Base-by-base conservation (phyloP, 2,888 invertebrate genomes). In the Pristionchus maxplancki region DNA sequence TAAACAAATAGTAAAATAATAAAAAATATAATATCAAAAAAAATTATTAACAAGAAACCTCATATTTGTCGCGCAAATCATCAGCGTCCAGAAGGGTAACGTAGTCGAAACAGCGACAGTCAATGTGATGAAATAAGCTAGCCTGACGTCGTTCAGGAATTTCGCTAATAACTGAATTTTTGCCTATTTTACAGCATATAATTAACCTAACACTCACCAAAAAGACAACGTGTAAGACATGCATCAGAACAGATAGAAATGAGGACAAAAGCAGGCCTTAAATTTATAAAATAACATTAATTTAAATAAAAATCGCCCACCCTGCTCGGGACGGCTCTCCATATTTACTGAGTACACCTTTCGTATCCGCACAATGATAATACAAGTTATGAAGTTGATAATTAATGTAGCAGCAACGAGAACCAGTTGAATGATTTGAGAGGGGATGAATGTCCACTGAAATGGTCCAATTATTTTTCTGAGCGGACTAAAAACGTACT, bases 11-110 rank as follows among this genome's bases (percentile, higher is more conserved):
- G 8, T 64, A n/a, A 9, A 64, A 15, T 64, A 5, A 8, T 28
- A 9, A 17, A 1, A 34, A 17, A 31, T 20, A 31, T 1, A 15
- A 5, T 31, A 31, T 28, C 64, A 31, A 28, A 11, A 15, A 9
- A 28, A 15, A 8, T 11, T 6, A 64, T 64, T 64, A 8, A 1
- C 15, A 28, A 17, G 31, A 13, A 34, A 67, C 74, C 74, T 74
- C 74, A 74, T 40, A 20, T 5, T 24, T 28, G 1, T 28, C 37
- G 74, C 74, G 11, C 37, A 74, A 20, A 40, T 31, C 20, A 74
- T 74, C 74, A 40, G 37, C 0, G 74, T 74, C 74, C 74, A 74
- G 74, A 74, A 74, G 74, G 74, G 74, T 4, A 74, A 40, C 24
- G 40, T 40, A 17, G 74, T 74, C 5, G 74, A 15, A 1, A 74